These are phyloP conservation scores for Melinaea marsaeus DNA, from an alignment of 2,888 invertebrate species.

Conservation along the genomic window DNA sequence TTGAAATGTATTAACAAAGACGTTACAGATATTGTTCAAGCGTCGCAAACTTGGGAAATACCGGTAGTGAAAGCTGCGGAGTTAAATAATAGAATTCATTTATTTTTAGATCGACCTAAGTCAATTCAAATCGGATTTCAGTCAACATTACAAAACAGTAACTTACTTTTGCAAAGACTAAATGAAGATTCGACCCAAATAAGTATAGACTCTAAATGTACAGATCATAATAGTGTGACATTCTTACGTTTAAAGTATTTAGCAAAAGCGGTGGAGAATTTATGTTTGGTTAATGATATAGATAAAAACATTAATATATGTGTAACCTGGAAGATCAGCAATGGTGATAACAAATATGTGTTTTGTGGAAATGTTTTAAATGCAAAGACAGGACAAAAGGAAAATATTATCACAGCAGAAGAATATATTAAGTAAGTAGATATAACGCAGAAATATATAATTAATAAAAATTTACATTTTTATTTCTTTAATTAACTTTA, in stretches of 20 bases:
- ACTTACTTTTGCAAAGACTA: constrained; percentile 41
- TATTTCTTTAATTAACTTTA: no score
- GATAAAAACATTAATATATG: constrained; percentile 35
- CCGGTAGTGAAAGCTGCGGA: constrained; percentile 57
- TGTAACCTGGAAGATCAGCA: constrained; percentile 62
- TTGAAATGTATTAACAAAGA: constrained; percentile 51
- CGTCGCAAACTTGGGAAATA: constrained; percentile 70
- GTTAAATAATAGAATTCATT: constrained; percentile 64
- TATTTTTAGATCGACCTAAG: constrained; percentile 71
- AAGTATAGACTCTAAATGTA: constrained; percentile 45
- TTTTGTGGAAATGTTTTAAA: constrained; percentile 81
- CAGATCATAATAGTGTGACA: constrained; percentile 47
- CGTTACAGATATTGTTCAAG: constrained; percentile 51
- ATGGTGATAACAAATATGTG: constrained; percentile 42
- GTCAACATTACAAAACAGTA: constrained; percentile 44
- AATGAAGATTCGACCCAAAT: constrained; percentile 33
- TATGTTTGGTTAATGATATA: constrained; percentile 42
- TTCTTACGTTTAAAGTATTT: constrained; percentile 54
- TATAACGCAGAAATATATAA: neutral
- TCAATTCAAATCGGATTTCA: constrained; percentile 49
- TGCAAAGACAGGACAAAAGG: constrained; percentile 73
- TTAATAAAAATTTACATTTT: no score
- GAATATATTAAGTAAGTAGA: constrained; percentile 72
- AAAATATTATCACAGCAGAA: constrained; percentile 60
- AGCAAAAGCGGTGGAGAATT: constrained; percentile 48